phyloP scores from a whole-genome alignment of 2,113 vertebrate species.

The Balaenoptera acutorostrata region DNA sequence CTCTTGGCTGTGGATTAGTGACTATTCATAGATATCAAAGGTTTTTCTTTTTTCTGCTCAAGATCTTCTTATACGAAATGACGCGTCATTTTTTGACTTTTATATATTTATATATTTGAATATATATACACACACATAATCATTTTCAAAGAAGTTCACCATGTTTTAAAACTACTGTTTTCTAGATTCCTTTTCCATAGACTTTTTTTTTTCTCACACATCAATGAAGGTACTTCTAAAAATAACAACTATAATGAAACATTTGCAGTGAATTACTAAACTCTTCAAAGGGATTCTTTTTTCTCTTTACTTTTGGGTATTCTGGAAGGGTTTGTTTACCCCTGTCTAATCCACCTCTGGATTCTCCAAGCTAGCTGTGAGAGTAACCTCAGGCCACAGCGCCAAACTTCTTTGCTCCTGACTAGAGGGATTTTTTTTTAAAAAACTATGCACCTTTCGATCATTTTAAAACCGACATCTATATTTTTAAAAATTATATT shows the following conservation, averaged over 20 bases:
- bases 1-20: not conserved
- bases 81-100: not conserved
- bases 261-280: not conserved
- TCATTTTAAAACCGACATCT: not conserved
- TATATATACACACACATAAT: not conserved
- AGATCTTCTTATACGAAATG: not conserved
- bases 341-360: not conserved
- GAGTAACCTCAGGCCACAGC: not conserved
- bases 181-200: not conserved
- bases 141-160: not conserved
- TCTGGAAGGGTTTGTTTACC: not conserved
- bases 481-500: not conserved
- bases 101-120: not conserved
- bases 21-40: not conserved
- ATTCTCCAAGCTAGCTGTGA: not conserved
- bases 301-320: not conserved
- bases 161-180: not conserved
- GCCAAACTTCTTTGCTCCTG: not conserved
- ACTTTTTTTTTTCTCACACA: not conserved
- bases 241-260: not conserved
- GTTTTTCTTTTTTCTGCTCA: not conserved
- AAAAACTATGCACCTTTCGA: not conserved
- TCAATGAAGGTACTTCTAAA: not conserved
- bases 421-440: not conserved
- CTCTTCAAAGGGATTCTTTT: not conserved